Evolutionary conservation across 1,140 invertebrate species (phyloP), one percentile per base, ranked within the genome.

Genomic region (Magallana ariakensis): DNA sequence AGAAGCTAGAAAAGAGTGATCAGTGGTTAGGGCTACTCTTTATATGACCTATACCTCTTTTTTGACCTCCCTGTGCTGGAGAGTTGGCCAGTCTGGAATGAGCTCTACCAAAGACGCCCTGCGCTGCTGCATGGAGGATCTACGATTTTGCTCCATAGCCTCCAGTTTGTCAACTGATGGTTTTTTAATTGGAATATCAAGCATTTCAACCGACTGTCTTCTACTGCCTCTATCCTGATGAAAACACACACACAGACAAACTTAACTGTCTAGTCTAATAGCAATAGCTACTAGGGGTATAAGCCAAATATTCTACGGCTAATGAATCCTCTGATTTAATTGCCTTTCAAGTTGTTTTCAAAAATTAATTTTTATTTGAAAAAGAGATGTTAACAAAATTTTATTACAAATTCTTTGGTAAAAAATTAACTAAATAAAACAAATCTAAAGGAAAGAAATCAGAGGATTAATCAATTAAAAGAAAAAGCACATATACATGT

Each of bases 11-110:
- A 26, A 46, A 5, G 33, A 46, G 66, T 26, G 9, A 75, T 75
- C 19, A 26, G 22, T 75, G 9, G 66, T 75, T 75, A 75, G 13
- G 66, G 10, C 5, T 75, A 75, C 33, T 13, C 6, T 33, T 19
- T 22, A 75, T n/a, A 82, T 82, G 46, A 22, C 80, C 55, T n/a
- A 56, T 92, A 94, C 93, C 93, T 93, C 94, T 91, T 94, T 93
- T 90, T 94, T 92, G 92, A 94, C 95, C 93, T 95, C 94, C 88
- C 92, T 91, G 83, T 95, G 93, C 95, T 98, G 97, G 92, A 99
- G 96, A 92, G 96, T 97, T 92, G 98, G 98, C 98, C 98, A 99
- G 96, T 98, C 98, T 92, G 98, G 98, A 95, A 99, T 99, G 96
- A 98, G 95, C 95, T 99, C 98, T 92, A 98, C 97, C 95, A 99